Base-by-base conservation (phyloP, 1,140 invertebrate genomes). In the Neodiprion lecontei region DNA sequence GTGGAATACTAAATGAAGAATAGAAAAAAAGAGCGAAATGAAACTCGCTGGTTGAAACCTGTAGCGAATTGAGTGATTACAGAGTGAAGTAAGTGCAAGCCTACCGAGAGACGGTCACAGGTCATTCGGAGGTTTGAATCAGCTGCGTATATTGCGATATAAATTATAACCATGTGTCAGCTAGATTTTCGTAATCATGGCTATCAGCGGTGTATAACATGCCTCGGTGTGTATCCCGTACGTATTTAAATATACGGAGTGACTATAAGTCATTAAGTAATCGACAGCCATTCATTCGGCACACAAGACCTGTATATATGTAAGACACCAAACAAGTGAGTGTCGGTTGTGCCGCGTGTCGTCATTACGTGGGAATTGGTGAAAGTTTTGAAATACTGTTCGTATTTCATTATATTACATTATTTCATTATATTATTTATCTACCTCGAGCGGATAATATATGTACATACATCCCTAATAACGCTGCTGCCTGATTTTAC, bases 201-300 rank as follows among this genome's bases (percentile, higher is more conserved):
- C 72, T 77, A 75, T 81, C 79, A 81, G 17, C 17, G 17, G 50
- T 10, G 50, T 53, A 53, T 53, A 53, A 53, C n/a, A 79, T 78
- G 76, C 67, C 74, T 74, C 65, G 48, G 49, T 67, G 53, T 67
- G 77, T 49, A 73, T 76, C 73, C 49, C 67, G 17, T 21, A 21
- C 70, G 74, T 77, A 80, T 78, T 79, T 72, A 75, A 78, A 76
- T 48, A 49, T 70, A 21, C 17, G 17, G 17, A 17, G 68, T 71
- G 73, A 78, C 75, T 68, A 74, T 76, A 75, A 71, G 66, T 76
- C 74, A 74, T 75, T 48, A 69, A 69, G 74, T 75, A 75, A 75
- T 75, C 71, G 74, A 72, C 70, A 72, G 11, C 10, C 10, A 61
- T n/a, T 21, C 53, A 61, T 11, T n/a, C 53, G n/a, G 53, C 53